Evolutionary conservation across 2,888 invertebrate species (phyloP).

Genomic region (Cheilosia urbana): DNA sequence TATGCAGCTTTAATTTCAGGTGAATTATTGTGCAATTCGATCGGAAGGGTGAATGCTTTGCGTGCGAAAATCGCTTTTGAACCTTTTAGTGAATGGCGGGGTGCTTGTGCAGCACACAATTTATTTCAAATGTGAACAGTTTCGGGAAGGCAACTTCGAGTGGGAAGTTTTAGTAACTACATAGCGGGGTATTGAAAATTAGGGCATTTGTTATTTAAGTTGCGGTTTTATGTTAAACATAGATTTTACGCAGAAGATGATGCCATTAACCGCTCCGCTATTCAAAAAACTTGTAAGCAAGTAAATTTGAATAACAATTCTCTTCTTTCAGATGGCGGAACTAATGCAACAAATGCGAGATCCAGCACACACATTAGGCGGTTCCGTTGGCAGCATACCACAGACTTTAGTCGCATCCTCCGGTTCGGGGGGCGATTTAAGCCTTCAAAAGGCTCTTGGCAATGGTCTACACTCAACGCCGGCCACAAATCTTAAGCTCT

Average conservation of each 20-base stretch:
- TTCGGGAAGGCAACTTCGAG: too few species aligned
- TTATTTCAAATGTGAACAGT: not conserved
- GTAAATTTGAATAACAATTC: not conserved
- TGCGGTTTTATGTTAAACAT: too few species aligned
- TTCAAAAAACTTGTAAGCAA: not conserved
- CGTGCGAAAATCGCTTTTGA: constrained; percentile 10
- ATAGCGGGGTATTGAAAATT: too few species aligned
- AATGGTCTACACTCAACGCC: constrained; percentile 82
- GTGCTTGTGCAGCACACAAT: not conserved
- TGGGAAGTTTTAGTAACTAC: too few species aligned
- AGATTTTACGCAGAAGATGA: too few species aligned
- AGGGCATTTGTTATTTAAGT: too few species aligned
- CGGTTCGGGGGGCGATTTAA: constrained; percentile 76
- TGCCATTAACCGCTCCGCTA: not conserved
- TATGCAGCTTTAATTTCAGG: not conserved
- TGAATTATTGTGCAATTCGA: constrained; percentile 14
- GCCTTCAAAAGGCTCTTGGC: constrained; percentile 79
- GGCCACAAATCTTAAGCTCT: constrained; percentile 82
- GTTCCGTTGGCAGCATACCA: constrained; percentile 83
- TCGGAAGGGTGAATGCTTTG: constrained; percentile 1
- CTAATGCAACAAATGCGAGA: constrained; percentile 84
- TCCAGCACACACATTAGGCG: constrained; percentile 83
- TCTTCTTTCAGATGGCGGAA: constrained; percentile 82
- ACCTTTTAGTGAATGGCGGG: not conserved
- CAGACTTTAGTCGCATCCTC: constrained; percentile 81